A percentile compares a stretch with the other conserved stretches of the same genome.
These are phyloP conservation scores for Sebastes taczanowskii DNA, from an alignment of 2,797 vertebrate genomes.

Conservation along the genomic window DNA sequence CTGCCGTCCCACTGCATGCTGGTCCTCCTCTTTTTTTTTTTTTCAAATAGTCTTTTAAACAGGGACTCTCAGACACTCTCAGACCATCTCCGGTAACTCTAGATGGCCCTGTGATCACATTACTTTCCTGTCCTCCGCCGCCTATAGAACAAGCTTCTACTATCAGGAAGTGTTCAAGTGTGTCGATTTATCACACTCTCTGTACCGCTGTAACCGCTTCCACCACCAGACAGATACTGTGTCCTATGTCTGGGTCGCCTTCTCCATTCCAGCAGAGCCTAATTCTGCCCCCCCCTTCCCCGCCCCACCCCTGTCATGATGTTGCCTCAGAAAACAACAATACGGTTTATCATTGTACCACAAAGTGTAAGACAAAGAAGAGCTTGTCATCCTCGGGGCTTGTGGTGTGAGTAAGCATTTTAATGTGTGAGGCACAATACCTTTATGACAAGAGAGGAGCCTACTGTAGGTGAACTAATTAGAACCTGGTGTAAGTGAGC, in stretches of 20 bases:
- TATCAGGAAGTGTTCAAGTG: slow-evolving; percentile 57
- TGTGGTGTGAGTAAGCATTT: slow-evolving; percentile 10
- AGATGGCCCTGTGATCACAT: slow-evolving; percentile 67
- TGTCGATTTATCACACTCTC: slow-evolving; percentile 55
- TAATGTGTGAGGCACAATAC: not conserved
- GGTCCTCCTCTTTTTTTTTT: slow-evolving; percentile 1
- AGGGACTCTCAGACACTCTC: slow-evolving; percentile 27
- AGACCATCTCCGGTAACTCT: slow-evolving; percentile 60
- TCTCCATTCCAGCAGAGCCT: slow-evolving; percentile 49
- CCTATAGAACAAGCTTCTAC: slow-evolving; percentile 41
- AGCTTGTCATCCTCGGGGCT: not conserved
- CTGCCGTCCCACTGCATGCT: not conserved
- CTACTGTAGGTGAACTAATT: not conserved
- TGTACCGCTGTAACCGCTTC: slow-evolving; percentile 13
- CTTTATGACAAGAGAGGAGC: not conserved
- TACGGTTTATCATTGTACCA: not conserved
- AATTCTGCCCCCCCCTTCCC: not conserved
- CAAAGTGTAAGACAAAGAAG: not conserved
- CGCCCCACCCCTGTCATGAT: not conserved
- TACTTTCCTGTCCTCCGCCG: slow-evolving; percentile 49
- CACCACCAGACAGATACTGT: slow-evolving; percentile 54
- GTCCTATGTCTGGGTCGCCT: slow-evolving; percentile 50
- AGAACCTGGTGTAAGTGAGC: not conserved
- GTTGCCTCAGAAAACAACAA: slow-evolving; percentile 18
- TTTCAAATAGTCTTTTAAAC: slow-evolving; percentile 13